Base-by-base conservation (phyloP, 1,140 invertebrate species). In the Danaus melanippus region DNA sequence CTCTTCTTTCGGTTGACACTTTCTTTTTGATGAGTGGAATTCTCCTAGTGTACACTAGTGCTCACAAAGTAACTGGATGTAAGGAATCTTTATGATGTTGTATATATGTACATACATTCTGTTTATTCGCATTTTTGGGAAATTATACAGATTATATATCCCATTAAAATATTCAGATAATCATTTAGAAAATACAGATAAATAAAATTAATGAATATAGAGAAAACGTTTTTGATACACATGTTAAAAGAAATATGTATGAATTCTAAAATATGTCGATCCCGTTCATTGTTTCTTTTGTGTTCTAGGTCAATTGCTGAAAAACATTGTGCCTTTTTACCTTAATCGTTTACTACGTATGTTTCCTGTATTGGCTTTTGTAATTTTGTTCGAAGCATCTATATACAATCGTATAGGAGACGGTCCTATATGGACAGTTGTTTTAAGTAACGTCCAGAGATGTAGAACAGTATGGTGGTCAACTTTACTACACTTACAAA, bases 331-430 rank as follows among this genome's bases (percentile, higher is more conserved):
- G 11, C 39, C 75, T 6, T 76, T 79, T 46, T 91, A 90, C 56
- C 64, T 91, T 47, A 87, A 88, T 69, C 79, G 89, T 10, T 82
- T 88, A 3, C 66, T 89, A 6, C 88, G 90, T 7, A 76, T 92
- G 60, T 91, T 91, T 0, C 90, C 91, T 0, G 69, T 90, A 8
- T 83, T 92, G 41, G 90, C 88, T 12, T 82, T 89, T 0, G 76
- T 88, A 0, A 67, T 91, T 5, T 74, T 91, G 10, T 84, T 90
- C 5, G 87, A 88, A 50, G 83, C 88, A 45, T 88, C 89, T 2
- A 67, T 90, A 3, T 79, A 88, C n/a, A 79, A 87, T 45, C 89
- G 89, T 55, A 53, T 91, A 0, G 86, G 88, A 1, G 86, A 87
- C 44, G 92, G 92, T 2, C 91, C 92, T n/a, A 74, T 85, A 51